phyloP scores from a whole-genome alignment of 2,888 invertebrate species.

The Thymelicus acteon region DNA sequence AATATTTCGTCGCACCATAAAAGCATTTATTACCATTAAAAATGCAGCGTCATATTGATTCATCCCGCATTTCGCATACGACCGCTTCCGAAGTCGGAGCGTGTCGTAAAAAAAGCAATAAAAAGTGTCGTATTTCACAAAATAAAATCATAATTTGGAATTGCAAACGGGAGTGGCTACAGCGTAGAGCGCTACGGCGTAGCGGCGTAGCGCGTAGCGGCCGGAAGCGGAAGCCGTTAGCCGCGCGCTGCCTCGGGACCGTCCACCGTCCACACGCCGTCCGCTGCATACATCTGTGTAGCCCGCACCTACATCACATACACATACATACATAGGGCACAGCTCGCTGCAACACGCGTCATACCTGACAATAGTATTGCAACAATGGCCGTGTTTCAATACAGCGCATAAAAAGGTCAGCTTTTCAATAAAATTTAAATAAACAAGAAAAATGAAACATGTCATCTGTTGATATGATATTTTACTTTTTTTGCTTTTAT shows the following conservation, averaged over 20 bases:
- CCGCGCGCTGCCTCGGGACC: constrained; percentile 45
- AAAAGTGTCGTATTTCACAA: constrained; percentile 52
- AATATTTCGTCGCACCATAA: constrained; percentile 52
- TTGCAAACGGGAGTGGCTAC: constrained; percentile 43
- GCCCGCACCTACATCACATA: constrained; percentile 11
- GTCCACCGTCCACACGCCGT: constrained; percentile 27
- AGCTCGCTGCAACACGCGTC: constrained; percentile 3
- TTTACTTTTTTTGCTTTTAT: too few relatives aligned
- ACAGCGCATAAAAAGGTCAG: neutral
- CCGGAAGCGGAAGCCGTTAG: constrained; percentile 76
- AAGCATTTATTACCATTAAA: constrained; percentile 48
- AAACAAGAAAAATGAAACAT: neutral
- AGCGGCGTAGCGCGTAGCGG: constrained; percentile 46
- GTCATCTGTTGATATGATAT: too few relatives aligned
- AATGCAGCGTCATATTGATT: constrained; percentile 41
- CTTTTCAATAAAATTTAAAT: neutral
- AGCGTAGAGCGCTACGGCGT: constrained; percentile 48
- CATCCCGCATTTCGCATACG: constrained; percentile 32
- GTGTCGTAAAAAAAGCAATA: constrained; percentile 35
- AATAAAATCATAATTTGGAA: constrained; percentile 51
- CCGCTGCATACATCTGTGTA: constrained; percentile 23
- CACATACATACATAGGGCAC: neutral
- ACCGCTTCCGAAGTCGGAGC: constrained; percentile 25
- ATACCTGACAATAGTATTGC: constrained; percentile 8
- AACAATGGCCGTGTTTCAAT: constrained; percentile 17